A percentile compares a stretch with the other conserved stretches of the same genome.
phyloP scores from a whole-genome alignment of 2,113 vertebrate species.

The Elanus axillaris region DNA sequence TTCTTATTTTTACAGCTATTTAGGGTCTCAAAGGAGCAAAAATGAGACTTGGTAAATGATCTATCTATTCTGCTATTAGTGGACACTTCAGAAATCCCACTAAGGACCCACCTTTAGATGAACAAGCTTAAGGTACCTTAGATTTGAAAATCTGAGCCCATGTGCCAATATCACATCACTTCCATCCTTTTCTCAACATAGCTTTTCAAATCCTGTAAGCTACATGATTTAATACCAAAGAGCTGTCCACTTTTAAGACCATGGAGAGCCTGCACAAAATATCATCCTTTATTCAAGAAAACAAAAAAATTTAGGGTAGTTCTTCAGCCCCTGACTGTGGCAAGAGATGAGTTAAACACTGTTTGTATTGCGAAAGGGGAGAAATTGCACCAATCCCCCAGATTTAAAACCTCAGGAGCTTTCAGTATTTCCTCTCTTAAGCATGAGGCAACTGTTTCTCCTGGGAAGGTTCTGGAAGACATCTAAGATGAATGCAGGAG shows the following conservation, averaged over 20 bases:
- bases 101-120: not conserved
- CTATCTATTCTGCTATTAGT: not conserved
- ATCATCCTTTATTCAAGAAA: not conserved
- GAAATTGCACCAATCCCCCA: constrained; percentile 26
- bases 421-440: constrained; percentile 58
- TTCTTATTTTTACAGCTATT: not conserved
- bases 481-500: constrained; percentile 59
- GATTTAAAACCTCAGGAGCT: constrained; percentile 42
- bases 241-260: not conserved
- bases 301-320: not conserved
- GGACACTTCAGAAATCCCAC: not conserved
- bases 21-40: not conserved
- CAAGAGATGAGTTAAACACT: constrained; percentile 21
- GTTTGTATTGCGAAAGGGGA: constrained; percentile 27
- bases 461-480: constrained; percentile 67
- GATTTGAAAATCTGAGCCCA: not conserved
- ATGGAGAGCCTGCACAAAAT: not conserved
- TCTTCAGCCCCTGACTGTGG: not conserved
- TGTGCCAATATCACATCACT: not conserved
- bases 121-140: not conserved
- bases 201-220: not conserved
- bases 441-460: constrained; percentile 66
- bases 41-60: not conserved
- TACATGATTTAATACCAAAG: not conserved
- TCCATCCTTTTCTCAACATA: not conserved